Evolutionary conservation across 2,888 invertebrate species (phyloP).

Genomic region (Drosophila kuntzei): DNA sequence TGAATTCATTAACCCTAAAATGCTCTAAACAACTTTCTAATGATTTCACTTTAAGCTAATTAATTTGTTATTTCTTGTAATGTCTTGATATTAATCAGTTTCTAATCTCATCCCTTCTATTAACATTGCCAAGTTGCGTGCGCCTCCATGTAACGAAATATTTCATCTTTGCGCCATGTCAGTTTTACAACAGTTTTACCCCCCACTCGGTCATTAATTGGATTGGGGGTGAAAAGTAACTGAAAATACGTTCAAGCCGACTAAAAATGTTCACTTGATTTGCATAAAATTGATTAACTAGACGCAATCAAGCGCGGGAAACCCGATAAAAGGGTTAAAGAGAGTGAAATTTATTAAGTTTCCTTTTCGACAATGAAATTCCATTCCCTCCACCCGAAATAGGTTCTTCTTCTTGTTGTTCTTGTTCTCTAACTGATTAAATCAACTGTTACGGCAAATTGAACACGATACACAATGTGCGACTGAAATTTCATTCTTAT

Average conservation of each 20-base stretch:
- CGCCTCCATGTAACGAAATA: conserved; percentile 24
- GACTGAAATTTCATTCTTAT: conserved; percentile 55
- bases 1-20: not conserved
- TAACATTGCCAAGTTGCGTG: conserved; percentile 12
- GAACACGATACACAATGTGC: conserved; percentile 32
- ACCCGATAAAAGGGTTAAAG: conserved; percentile 34
- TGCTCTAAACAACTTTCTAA: not conserved
- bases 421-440: conserved; percentile 38
- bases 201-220: not conserved
- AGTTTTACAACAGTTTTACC: conserved; percentile 21
- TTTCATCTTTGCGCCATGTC: conserved; percentile 15
- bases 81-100: conserved; percentile 32
- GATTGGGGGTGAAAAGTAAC: not conserved
- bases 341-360: conserved; percentile 44
- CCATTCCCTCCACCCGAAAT: conserved; percentile 2
- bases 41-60: conserved; percentile 11
- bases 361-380: conserved; percentile 22
- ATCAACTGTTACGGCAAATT: conserved; percentile 60
- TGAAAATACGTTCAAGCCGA: conserved; percentile 4
- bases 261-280: conserved; percentile 48
- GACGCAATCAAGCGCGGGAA: conserved; percentile 37
- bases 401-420: not conserved
- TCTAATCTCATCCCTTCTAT: not conserved
- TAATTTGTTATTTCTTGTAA: conserved; percentile 11
- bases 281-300: conserved; percentile 64